Base-by-base conservation (phyloP, 2,797 vertebrate genomes). In the Cuniculus paca region DNA sequence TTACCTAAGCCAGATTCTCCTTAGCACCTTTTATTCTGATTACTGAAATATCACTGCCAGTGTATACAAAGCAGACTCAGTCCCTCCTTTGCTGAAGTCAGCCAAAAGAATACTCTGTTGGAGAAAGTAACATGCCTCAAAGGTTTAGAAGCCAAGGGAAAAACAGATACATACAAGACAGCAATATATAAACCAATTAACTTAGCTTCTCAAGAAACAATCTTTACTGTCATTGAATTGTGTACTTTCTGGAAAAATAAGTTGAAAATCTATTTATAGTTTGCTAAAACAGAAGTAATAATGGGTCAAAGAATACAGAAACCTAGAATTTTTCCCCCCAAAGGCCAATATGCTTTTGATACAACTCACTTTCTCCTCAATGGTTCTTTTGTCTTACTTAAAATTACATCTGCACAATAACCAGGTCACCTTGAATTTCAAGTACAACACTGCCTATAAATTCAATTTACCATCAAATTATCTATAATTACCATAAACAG, bases 391-490 rank as follows among this genome's bases (percentile, higher is more conserved):
- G 94, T 97, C 86, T 97, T 95, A 92, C 82, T 91, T 94, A 94
- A 97, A 95, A 75, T 61, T 86, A 95, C 95, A 96, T 89, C 95
- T 96, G 95, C 16, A 52, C 89, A 91, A 95, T 86, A 95, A 92
- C 58, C 24, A 87, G 92, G 94, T 96, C 90, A 97, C 97, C 92
- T 94, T 97, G 88, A 95, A 79, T 95, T 96, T 95, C 97, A 96
- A 97, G 82, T 91, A 97, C 60, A 97, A 96, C 94, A 92, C 39
- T 72, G 87, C 65, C 94, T 93, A 81, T 95, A 97, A 97, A 97
- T 97, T 97, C 91, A 96, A 98, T 97, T 98, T 97, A 93, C 96
- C 83, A 91, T 88, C 82, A 72, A 79, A 95, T 97, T 96, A 98
- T 86, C 85, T 79, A 75, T 94, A 96, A 97, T 95, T 91, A 95